Evolutionary conservation across 2,113 vertebrate species (phyloP).

Genomic region (Cynocephalus volans): DNA sequence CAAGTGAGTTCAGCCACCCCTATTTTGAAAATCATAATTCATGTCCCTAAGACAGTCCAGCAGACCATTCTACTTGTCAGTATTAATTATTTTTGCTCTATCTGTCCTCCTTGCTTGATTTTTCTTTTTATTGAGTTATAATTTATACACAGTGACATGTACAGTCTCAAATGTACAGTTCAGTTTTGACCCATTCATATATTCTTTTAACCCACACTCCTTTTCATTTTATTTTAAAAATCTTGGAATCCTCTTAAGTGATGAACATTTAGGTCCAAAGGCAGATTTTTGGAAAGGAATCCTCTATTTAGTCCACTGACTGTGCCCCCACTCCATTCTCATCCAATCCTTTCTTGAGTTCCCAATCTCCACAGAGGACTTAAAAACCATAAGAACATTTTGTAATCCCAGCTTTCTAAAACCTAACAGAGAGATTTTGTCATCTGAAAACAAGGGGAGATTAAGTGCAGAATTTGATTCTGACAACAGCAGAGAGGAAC

Average conservation of each 20-base stretch:
- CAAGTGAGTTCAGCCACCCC: not conserved
- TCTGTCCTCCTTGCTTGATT: slow-evolving; percentile 41
- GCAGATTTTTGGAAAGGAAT: slow-evolving; percentile 70
- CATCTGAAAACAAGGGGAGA: slow-evolving; percentile 80
- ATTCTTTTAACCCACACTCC: slow-evolving; percentile 19
- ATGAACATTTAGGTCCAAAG: slow-evolving; percentile 43
- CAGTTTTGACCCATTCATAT: slow-evolving; percentile 37
- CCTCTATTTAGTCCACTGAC: slow-evolving; percentile 57
- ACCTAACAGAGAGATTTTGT: slow-evolving; percentile 79
- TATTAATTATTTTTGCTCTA: slow-evolving; percentile 48
- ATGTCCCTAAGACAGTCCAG: not conserved
- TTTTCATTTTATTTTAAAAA: slow-evolving; percentile 77
- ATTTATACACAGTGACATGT: not conserved
- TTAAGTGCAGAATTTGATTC: slow-evolving; percentile 73
- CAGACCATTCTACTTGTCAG: slow-evolving; percentile 27
- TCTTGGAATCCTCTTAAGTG: slow-evolving; percentile 75
- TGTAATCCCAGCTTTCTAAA: slow-evolving; percentile 83
- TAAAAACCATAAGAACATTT: slow-evolving; percentile 72
- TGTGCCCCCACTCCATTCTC: not conserved
- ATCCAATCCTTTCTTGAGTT: slow-evolving; percentile 63
- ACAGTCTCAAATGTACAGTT: not conserved
- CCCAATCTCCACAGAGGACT: slow-evolving; percentile 73
- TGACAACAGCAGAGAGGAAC: slow-evolving; percentile 61
- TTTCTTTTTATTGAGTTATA: slow-evolving; percentile 46
- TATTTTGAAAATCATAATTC: slow-evolving; percentile 50